phyloP scores from a whole-genome alignment of 35 echinoderm and acorn worm species.

The Apostichopus parvimensis region DNA sequence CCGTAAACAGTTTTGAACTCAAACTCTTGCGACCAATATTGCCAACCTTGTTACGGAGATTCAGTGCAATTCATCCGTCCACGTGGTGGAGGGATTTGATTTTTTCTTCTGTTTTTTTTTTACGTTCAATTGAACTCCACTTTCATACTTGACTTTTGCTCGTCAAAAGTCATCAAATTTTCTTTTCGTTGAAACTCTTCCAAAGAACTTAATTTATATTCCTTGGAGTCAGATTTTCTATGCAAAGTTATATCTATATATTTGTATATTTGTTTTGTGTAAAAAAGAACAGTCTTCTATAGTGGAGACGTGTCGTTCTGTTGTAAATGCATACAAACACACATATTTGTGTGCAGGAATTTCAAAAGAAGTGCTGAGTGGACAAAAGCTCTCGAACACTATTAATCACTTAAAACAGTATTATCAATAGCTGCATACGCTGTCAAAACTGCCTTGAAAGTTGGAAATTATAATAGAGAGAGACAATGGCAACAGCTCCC shows the following conservation, averaged over 20 bases:
- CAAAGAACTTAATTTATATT: slow-evolving; percentile 72
- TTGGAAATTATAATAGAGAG: slow-evolving; percentile 33
- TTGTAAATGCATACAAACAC: not conserved
- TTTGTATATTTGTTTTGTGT: slow-evolving; percentile 46
- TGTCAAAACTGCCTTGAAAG: slow-evolving; percentile 18
- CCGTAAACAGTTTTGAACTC: slow-evolving; percentile 55
- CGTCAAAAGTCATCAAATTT: not conserved
- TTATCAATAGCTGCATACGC: slow-evolving; percentile 33
- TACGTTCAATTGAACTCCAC: slow-evolving; percentile 60
- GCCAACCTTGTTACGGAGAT: slow-evolving; percentile 57
- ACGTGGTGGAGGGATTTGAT: slow-evolving; percentile 48
- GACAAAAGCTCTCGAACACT: slow-evolving; percentile 36
- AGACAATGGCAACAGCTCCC: slow-evolving; percentile 66
- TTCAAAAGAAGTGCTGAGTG: slow-evolving; percentile 18
- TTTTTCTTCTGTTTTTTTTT: slow-evolving; percentile 42
- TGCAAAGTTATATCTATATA: slow-evolving; percentile 48
- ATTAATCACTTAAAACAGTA: slow-evolving; percentile 1
- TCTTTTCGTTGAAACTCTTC: slow-evolving; percentile 56
- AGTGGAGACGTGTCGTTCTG: not conserved
- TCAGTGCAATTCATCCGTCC: slow-evolving; percentile 67
- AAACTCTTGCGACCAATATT: slow-evolving; percentile 47
- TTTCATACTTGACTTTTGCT: slow-evolving; percentile 47
- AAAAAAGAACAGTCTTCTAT: not conserved
- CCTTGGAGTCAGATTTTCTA: slow-evolving; percentile 58
- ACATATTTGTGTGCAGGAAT: not conserved